Evolutionary conservation across 92 coral and sea anemone species (phyloP).

Genomic region (Phymanthus crucifer): DNA sequence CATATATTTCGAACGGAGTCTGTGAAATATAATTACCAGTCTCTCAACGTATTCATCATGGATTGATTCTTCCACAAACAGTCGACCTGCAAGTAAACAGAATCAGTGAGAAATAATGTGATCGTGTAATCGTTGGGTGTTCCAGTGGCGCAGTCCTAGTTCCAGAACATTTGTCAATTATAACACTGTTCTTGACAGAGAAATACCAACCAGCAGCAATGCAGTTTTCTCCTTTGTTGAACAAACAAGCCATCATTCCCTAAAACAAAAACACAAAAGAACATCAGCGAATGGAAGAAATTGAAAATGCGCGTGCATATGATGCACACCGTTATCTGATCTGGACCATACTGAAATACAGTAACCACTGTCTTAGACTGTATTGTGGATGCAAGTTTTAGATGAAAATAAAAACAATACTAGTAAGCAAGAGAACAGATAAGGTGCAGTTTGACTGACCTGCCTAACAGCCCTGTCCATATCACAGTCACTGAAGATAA

Average conservation of each 20-base stretch:
- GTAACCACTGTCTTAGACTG: no score
- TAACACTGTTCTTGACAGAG: no score
- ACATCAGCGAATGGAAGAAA: neutral
- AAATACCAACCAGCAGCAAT: constrained; percentile 88
- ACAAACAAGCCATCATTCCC: constrained; percentile 99
- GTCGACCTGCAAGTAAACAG: constrained; percentile 64
- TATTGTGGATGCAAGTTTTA: no score
- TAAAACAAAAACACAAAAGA: constrained; percentile 17
- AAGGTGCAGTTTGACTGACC: constrained; percentile 35
- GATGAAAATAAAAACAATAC: no score
- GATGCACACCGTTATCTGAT: no score
- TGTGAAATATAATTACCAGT: constrained; percentile 78
- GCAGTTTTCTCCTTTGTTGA: constrained; percentile 99
- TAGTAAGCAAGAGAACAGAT: no score
- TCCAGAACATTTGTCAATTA: neutral
- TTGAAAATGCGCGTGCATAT: no score
- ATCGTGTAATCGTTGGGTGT: neutral
- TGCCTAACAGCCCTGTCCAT: constrained; percentile 98
- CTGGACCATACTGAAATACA: no score
- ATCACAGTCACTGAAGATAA: constrained; percentile 92
- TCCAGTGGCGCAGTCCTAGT: no score
- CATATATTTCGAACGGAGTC: no score
- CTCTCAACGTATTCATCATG: constrained; percentile 88
- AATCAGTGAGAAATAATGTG: neutral
- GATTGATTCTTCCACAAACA: constrained; percentile 96